Conservation (phyloP, 2,888 invertebrate genomes). For the Scaptomyza polygonia region DNA sequence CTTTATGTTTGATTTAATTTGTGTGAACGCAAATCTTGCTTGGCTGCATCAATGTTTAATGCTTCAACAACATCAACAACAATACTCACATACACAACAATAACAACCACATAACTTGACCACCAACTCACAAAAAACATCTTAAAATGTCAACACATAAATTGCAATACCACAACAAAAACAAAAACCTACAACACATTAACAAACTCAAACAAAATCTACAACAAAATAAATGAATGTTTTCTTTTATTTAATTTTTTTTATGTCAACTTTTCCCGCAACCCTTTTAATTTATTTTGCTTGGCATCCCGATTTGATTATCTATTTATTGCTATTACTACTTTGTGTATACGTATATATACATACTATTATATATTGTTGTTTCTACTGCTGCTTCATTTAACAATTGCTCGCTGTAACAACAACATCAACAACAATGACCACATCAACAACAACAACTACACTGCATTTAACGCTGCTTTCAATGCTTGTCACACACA, state of each 20-base stretch:
- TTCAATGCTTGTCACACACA: constrained; percentile 34
- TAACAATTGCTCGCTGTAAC: constrained; percentile 57
- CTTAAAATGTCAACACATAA: constrained; percentile 55
- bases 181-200: constrained; percentile 54
- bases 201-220: constrained; percentile 46
- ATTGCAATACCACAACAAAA: constrained; percentile 55
- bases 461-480: constrained; percentile 40
- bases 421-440: constrained; percentile 36
- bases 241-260: constrained; percentile 13
- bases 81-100: constrained; percentile 15
- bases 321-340: constrained; percentile 23
- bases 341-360: constrained; percentile 41
- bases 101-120: constrained; percentile 21
- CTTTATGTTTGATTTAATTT: constrained; percentile 30
- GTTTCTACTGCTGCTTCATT: constrained; percentile 62
- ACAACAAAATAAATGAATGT: constrained; percentile 32
- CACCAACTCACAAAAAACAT: too few relatives aligned
- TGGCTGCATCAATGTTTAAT: constrained; percentile 67
- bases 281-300: constrained; percentile 57
- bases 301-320: constrained; percentile 20
- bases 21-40: constrained; percentile 55
- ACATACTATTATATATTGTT: constrained; percentile 38
- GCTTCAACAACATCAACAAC: constrained; percentile 38
- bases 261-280: constrained; percentile 31
- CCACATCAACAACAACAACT: constrained; percentile 34